Evolutionary conservation across 2,888 invertebrate genomes (phyloP).

Genomic region (Brenthis hecate): DNA sequence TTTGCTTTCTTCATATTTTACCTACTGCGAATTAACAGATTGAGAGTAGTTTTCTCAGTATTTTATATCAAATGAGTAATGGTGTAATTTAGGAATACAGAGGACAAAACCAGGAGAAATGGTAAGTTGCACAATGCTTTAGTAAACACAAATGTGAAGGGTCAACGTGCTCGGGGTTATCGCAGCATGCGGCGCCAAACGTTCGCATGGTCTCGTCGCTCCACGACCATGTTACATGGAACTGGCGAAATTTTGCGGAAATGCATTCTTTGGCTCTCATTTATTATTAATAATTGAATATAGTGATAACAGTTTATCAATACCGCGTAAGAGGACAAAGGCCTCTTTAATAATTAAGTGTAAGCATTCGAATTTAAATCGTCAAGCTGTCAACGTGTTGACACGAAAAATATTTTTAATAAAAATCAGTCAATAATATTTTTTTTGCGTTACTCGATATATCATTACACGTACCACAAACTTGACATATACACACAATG

Average conservation of each 20-base stretch:
- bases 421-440: too few relatives aligned
- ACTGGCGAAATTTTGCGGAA: constrained; percentile 25
- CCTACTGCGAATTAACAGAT: too few relatives aligned
- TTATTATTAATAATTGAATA: constrained; percentile 8
- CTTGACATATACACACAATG: too few relatives aligned
- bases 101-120: constrained; percentile 30
- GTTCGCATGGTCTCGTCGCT: constrained; percentile 60
- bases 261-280: constrained; percentile 1
- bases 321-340: not conserved
- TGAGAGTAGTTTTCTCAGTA: too few relatives aligned
- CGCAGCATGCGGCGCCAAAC: constrained; percentile 72
- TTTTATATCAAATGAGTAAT: not conserved
- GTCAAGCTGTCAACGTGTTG: not conserved
- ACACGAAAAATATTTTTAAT: too few relatives aligned
- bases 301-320: constrained; percentile 1
- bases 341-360: not conserved
- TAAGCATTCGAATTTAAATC: constrained; percentile 5
- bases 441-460: too few relatives aligned
- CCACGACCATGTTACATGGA: constrained; percentile 27
- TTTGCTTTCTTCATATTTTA: too few relatives aligned
- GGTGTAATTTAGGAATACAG: not conserved
- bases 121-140: constrained; percentile 58
- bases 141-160: constrained; percentile 72
- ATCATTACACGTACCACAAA: too few relatives aligned
- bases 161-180: constrained; percentile 80